phyloP scores from a whole-genome alignment of 2,113 vertebrate species.

The Alethe castanea region DNA sequence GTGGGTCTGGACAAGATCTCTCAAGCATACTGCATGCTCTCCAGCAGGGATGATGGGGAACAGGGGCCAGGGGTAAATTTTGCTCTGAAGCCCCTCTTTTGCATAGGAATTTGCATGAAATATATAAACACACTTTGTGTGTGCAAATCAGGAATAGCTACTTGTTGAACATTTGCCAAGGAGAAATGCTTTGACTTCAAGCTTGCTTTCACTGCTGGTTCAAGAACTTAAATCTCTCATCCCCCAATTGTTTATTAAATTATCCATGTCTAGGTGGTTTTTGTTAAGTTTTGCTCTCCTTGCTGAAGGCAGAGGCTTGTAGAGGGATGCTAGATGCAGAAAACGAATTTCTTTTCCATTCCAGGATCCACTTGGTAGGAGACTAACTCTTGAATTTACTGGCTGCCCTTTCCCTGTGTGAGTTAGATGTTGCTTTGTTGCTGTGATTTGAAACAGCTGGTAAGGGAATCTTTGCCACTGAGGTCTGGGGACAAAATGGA shows the following conservation, averaged over 20 bases:
- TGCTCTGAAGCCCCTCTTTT: constrained; percentile 5
- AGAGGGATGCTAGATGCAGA: neutral
- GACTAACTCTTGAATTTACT: neutral
- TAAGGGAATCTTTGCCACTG: neutral
- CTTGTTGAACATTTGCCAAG: neutral
- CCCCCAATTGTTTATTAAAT: neutral
- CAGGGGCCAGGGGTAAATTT: neutral
- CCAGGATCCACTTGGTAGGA: neutral
- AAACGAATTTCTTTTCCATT: neutral
- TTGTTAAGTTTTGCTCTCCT: neutral
- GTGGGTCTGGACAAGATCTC: constrained; percentile 22
- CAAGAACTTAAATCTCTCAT: neutral
- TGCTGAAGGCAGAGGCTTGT: neutral
- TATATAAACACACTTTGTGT: neutral
- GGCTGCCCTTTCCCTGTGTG: neutral
- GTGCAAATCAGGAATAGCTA: constrained; percentile 14
- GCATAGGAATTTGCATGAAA: constrained; percentile 35
- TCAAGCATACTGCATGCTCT: neutral
- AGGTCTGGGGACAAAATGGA: constrained; percentile 7
- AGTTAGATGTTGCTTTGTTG: neutral
- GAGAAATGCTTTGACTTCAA: neutral
- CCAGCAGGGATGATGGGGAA: neutral
- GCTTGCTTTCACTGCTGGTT: neutral
- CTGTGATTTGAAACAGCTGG: constrained; percentile 26
- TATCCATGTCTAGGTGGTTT: neutral